Percentiles rank a stretch among this genome's conserved stretches.
Evolutionary conservation across 2,888 invertebrate species (phyloP).

Genomic region (Amphipyra tragopoginis): DNA sequence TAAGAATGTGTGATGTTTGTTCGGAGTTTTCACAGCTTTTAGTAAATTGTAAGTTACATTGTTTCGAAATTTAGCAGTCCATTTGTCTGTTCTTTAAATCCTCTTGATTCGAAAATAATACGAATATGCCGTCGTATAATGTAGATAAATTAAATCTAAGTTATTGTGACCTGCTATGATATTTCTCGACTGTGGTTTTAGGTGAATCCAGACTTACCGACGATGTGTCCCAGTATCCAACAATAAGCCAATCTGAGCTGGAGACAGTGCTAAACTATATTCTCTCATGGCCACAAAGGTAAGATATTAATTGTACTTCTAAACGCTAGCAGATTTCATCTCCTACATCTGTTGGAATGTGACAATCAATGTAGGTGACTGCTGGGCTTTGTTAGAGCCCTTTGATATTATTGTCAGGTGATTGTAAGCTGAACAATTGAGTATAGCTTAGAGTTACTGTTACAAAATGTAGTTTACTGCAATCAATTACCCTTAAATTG

Average conservation of each 20-base stretch:
- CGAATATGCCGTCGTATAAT: conserved; percentile 27
- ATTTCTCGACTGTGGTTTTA: conserved; percentile 77
- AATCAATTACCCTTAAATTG: conserved; percentile 14
- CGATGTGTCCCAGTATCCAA: conserved; percentile 94
- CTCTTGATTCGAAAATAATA: conserved; percentile 53
- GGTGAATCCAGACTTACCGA: conserved; percentile 95
- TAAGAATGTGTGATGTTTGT: conserved; percentile 96
- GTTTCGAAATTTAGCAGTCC: conserved; percentile 81
- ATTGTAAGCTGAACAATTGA: conserved; percentile 4
- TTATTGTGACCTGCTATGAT: conserved; percentile 34
- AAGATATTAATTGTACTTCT: conserved; percentile 57
- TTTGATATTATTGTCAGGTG: conserved; percentile 27
- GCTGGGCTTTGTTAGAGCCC: conserved; percentile 49
- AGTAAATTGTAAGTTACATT: conserved; percentile 91
- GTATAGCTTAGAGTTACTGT: neutral
- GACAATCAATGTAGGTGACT: conserved; percentile 32
- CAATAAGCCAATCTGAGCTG: conserved; percentile 94
- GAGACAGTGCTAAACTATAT: conserved; percentile 95
- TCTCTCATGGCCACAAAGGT: conserved; percentile 97
- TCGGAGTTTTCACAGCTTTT: conserved; percentile 97
- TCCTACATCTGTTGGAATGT: conserved; percentile 22
- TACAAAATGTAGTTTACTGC: conserved; percentile 5
- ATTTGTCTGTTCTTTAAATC: conserved; percentile 65
- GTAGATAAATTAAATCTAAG: conserved; percentile 13
- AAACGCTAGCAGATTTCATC: conserved; percentile 21